A percentile compares a stretch with the other conserved stretches of the same genome.
These are phyloP conservation scores for Chrysopa pallens DNA, from an alignment of 1,140 invertebrate genomes.

Conservation along the genomic window DNA sequence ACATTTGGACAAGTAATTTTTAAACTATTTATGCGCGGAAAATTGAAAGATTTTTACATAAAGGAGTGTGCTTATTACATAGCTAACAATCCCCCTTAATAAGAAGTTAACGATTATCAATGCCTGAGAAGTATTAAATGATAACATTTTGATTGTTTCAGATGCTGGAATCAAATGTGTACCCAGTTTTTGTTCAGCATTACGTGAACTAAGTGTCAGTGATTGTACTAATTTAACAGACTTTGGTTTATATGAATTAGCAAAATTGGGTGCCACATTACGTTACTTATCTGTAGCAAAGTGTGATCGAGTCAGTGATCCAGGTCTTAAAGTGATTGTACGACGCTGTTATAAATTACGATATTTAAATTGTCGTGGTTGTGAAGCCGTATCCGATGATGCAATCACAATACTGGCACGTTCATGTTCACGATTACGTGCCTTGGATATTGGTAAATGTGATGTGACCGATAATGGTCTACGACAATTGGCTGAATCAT, in stretches of 20 bases:
- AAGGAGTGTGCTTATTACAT: too few species aligned
- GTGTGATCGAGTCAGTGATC: constrained; percentile 67
- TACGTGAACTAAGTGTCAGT: constrained; percentile 75
- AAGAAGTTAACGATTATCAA: too few species aligned
- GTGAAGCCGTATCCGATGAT: constrained; percentile 80
- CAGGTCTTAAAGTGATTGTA: constrained; percentile 71
- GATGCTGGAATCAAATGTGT: constrained; percentile 62
- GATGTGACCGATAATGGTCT: constrained; percentile 79
- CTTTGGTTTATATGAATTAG: constrained; percentile 76
- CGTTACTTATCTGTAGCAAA: constrained; percentile 80
- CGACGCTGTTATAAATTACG: constrained; percentile 74
- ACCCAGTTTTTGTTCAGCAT: constrained; percentile 64
- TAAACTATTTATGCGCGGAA: too few species aligned
- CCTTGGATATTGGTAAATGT: constrained; percentile 81
- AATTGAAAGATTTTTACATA: too few species aligned
- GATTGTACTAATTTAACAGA: constrained; percentile 81
- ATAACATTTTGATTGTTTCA: constrained; percentile 24
- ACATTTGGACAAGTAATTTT: too few species aligned
- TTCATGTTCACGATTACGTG: constrained; percentile 64
- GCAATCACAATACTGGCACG: constrained; percentile 66
- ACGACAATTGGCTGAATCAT: constrained; percentile 66
- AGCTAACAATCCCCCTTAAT: too few species aligned
- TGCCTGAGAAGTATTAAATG: too few species aligned
- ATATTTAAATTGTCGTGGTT: constrained; percentile 79
- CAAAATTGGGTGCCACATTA: constrained; percentile 65